Base-by-base conservation (phyloP, 2,888 invertebrate genomes). In the Ptilodon capucinus region DNA sequence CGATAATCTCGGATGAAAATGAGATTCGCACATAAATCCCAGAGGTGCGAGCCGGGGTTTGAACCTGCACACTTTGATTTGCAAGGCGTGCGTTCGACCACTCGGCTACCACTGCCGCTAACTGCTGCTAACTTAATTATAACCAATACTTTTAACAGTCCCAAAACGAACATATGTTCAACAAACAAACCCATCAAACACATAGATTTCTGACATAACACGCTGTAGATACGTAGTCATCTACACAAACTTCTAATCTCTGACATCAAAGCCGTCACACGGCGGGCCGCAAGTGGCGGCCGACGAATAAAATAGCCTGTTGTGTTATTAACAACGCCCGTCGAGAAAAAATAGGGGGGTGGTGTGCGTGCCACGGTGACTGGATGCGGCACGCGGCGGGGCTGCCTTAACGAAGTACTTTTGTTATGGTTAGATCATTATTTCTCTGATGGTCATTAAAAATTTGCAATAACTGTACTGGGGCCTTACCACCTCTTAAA, bases 251-350 rank as follows among this genome's bases (percentile, higher is more conserved):
- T 76, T 79, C 73, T 88, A 89, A 89, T 89, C 89, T 87, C 75
- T 71, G 57, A 81, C 84, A 86, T 87, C 81, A 84, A 87, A 85
- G 86, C 85, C 60, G 76, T 73, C 81, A 75, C 89, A 88, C 87
- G 86, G 70, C 87, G 86, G 70, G 74, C 75, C 79, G 77, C 84
- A 81, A 85, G 84, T 83, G 84, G 75, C 76, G 75, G 78, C 68
- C 80, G 80, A 78, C 83, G 84, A 84, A 86, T 87, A 86, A 86
- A 88, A 86, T 86, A 84, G 84, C 81, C 85, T 80, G 86, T 84
- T 86, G 86, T 86, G 88, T 86, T 90, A 89, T 88, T 89, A 90
- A 89, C 88, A 84, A 83, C 79, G 78, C 76, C 79, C 74, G 68
- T 48, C 61, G 66, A 71, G 79, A 82, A 80, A 81, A 80, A 81